Evolutionary conservation across 2,888 invertebrate species (phyloP), one percentile per base, ranked within the genome.

Genomic region (Clepsis dumicolana): DNA sequence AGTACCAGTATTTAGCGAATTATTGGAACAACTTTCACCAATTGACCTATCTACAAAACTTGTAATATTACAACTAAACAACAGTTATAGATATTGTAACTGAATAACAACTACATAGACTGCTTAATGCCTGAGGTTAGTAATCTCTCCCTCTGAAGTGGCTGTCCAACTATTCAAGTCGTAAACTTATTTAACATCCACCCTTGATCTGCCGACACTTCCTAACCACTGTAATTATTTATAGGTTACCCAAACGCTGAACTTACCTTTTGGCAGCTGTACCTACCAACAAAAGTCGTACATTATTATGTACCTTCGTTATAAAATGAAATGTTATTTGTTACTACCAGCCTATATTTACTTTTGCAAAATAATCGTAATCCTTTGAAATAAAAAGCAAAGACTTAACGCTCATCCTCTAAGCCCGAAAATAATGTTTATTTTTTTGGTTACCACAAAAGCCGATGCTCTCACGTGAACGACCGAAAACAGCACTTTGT

Each of bases 401-500:
- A 18, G 21, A 21, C 21, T 44, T 72, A 71, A 69, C 27, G 56
- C 70, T 63, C 65, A 57, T 35, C 67, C 52, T 63, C 67, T 65
- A 61, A 69, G 48, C 54, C 54, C 29, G n/a, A n/a, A 52, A 73
- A 64, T 72, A 74, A 77, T 79, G 77, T 80, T 78, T 82, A 77
- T 81, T 77, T 80, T 80, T 84, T 80, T 80, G 83, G 80, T 82
- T 81, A 74, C 77, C 82, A 75, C 82, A 84, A 85, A 79, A 79
- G 77, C 80, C 77, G 76, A 81, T 80, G 83, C 81, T 81, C 83
- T 82, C 85, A 86, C 85, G 86, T 84, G 86, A 73, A 84, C 83
- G 81, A 78, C 80, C 73, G 74, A 83, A 84, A 85, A 83, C 78
- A 81, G 83, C 87, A 88, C 64, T 90, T 91, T 89, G 88, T 91